A percentile compares a stretch with the other conserved stretches of the same genome.
Evolutionary conservation across 2,113 vertebrate genomes (phyloP).

Genomic region (Zosterops borbonicus): DNA sequence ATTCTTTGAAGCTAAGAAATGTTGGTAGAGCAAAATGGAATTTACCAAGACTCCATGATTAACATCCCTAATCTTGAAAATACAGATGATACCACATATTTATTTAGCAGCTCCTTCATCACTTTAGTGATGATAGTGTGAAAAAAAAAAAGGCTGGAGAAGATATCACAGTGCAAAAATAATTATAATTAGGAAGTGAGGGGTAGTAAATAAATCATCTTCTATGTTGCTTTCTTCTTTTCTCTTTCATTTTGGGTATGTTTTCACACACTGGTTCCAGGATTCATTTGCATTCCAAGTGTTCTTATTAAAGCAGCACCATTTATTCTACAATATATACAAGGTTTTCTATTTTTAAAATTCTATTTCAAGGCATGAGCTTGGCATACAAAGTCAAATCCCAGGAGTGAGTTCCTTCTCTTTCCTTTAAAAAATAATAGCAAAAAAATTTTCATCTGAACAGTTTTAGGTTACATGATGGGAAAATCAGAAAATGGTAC

Average conservation of each 20-base stretch:
- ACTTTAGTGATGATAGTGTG: background rate
- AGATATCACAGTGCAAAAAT: slow-evolving; percentile 25
- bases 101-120: slow-evolving; percentile 32
- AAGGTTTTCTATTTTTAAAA: slow-evolving; percentile 65
- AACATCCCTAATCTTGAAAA: slow-evolving; percentile 9
- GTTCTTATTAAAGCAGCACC: slow-evolving; percentile 31
- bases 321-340: slow-evolving; percentile 59
- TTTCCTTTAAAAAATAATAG: slow-evolving; percentile 21
- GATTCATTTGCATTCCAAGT: slow-evolving; percentile 42
- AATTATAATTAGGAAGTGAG: slow-evolving; percentile 42
- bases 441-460: background rate
- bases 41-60: background rate
- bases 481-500: background rate
- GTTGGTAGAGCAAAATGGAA: background rate
- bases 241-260: slow-evolving; percentile 31
- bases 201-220: slow-evolving; percentile 42
- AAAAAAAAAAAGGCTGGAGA: slow-evolving; percentile 32
- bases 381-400: slow-evolving; percentile 44
- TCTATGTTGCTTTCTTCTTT: slow-evolving; percentile 47
- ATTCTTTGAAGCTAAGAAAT: background rate
- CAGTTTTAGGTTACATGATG: slow-evolving; percentile 23
- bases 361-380: slow-evolving; percentile 51
- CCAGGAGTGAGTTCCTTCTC: background rate
- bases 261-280: slow-evolving; percentile 2
- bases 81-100: background rate